Conservation (phyloP, 2,113 vertebrate genomes). For the Taxidea taxus region DNA sequence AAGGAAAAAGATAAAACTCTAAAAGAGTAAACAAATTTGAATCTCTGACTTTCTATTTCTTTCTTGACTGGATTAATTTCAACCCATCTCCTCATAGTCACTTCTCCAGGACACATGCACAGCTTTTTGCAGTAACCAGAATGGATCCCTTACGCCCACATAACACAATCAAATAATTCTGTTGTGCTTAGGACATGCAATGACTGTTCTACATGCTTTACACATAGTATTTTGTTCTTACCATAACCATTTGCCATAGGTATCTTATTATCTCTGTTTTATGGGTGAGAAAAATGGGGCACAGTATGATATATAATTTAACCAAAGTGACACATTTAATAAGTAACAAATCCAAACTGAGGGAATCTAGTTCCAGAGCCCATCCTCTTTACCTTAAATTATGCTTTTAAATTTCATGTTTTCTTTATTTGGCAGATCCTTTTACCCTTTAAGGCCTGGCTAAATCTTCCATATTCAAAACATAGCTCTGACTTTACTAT, state of each 20-base stretch:
- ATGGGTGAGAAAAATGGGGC: not conserved
- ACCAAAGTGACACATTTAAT: rapidly evolving
- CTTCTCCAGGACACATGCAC: not conserved
- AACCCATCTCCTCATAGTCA: not conserved
- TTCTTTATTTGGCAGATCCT: not conserved
- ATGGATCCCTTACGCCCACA: not conserved
- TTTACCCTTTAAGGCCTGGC: not conserved
- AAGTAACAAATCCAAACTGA: not conserved
- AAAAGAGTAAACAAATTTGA: not conserved
- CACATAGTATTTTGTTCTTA: not conserved
- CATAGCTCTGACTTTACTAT: not conserved
- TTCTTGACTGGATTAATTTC: not conserved
- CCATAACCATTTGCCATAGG: not conserved
- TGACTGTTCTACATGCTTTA: not conserved
- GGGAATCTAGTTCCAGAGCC: not conserved
- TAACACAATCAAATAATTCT: slow-evolving; percentile 48
- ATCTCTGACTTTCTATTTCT: not conserved
- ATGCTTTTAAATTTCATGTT: not conserved
- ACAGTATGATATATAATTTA: not conserved
- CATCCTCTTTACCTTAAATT: not conserved
- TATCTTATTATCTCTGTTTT: not conserved
- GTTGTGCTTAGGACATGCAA: not conserved
- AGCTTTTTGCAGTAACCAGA: slow-evolving; percentile 54
- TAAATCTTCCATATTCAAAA: not conserved
- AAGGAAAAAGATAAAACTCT: not conserved